A percentile compares a stretch with the other conserved stretches of the same genome.
phyloP scores from a whole-genome alignment of 2,888 invertebrate genomes.

The Ormyrus labotus region DNA sequence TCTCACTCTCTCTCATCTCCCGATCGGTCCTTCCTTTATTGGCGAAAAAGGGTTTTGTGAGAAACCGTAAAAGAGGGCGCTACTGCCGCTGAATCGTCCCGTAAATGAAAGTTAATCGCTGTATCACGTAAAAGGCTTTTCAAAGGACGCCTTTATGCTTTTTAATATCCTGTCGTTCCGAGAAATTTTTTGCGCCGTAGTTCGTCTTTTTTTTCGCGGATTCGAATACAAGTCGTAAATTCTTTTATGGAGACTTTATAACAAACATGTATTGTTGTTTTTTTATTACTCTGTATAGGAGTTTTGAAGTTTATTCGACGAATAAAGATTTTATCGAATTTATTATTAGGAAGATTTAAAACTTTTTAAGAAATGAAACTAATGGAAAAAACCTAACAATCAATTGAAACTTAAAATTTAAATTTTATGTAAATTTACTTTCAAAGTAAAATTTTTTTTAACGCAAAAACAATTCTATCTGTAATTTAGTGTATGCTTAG shows the following conservation, averaged over 20 bases:
- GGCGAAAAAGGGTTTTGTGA: background rate
- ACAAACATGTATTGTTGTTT: too few relatives aligned
- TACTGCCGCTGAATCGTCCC: background rate
- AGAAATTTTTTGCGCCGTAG: background rate
- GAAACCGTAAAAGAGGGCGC: too few relatives aligned
- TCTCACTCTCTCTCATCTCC: background rate
- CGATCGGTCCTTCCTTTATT: constrained; percentile 1
- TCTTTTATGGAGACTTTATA: background rate
- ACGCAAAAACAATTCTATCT: too few relatives aligned
- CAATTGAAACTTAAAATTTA: too few relatives aligned
- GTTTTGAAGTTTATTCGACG: too few relatives aligned
- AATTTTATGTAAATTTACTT: too few relatives aligned
- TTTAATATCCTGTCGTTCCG: background rate
- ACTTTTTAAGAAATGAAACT: too few relatives aligned
- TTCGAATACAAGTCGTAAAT: background rate
- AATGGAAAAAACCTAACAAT: too few relatives aligned
- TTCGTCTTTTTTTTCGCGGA: background rate
- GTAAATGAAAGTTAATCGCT: constrained; percentile 8
- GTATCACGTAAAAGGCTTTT: background rate
- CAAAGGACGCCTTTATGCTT: background rate
- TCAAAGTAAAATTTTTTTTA: too few relatives aligned
- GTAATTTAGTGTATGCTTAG: too few relatives aligned
- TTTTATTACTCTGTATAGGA: too few relatives aligned
- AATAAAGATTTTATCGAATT: background rate
- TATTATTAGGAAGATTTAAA: too few relatives aligned